Base-by-base conservation (phyloP, 1,140 invertebrate species). In the Periplaneta americana region DNA sequence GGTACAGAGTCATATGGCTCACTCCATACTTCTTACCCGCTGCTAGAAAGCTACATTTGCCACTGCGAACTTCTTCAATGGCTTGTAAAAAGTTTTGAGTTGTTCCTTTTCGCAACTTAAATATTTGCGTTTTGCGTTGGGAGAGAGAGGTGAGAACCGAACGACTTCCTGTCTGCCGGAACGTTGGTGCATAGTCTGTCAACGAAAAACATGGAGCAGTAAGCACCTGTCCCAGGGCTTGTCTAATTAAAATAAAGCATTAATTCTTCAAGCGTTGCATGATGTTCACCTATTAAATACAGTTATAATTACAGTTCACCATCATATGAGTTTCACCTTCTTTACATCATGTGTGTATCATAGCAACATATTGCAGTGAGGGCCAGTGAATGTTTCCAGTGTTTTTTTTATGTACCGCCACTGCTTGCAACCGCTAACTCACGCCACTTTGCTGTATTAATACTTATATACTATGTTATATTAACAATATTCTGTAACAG, bases 1-100 rank as follows among this genome's bases (percentile, higher is more conserved):
- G 83, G 33, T 84, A 82, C 17, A 84, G 79, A 34, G 83, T 83
- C 34, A 82, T 82, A 77, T 84, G 83, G 75, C 81, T 84, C 34
- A 84, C 83, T 79, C 78, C 78, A 32, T 79, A 79, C 35, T 48
- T 79, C 35, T 57, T 57, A 22, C 78, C 78, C 17, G 78, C 78
- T 37, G 78, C 37, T 32, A 37, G 18, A 79, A 79, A 79, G 78
- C 78, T 79, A 48, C 34, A 57, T 48, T 79, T 79, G 22, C 78
- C 78, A 34, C 35, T 33, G 36, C 78, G 78, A 32, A 79, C 78
- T 10, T 79, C 78, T 57, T 37, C 39, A 33, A 79, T 79, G 34
- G 78, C 78, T 31, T 79, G 78, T 57, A 79, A 37, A 48, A 79
- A 79, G 78, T 79, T 79, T 79, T 79, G 35, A 18, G 78, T 57